Evolutionary conservation across 2,888 invertebrate genomes (phyloP), one percentile per base, ranked within the genome.

Genomic region (Phengaris arion): DNA sequence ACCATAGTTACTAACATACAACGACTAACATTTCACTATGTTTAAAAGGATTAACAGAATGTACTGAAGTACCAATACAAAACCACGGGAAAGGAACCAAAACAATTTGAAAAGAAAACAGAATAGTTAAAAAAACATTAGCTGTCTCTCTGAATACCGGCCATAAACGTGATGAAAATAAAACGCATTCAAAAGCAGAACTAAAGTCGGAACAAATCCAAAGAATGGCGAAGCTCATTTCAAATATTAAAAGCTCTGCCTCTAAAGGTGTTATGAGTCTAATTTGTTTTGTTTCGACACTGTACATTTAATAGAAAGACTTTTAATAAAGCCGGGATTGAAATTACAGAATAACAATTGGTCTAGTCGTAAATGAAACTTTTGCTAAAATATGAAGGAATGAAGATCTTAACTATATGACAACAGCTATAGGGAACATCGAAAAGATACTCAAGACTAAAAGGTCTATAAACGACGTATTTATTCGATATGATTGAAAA

Each of bases 211-310:
- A 83, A 82, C 83, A 86, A 85, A 85, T 83, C 85, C 83, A 80
- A 83, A 83, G 82, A 82, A 85, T 82, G 81, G 82, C 79, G 80
- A 48, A 82, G 84, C 85, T 86, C 85, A 84, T 87, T 87, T 84
- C 81, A 83, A 86, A 86, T 87, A 87, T 87, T 86, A 87, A 87
- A 86, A 80, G 57, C 15, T 55, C 5, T 45, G 54, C 22, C 9
- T 48, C 52, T 52, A 13, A 70, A 70, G 70, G 70, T 52, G 70
- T 52, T 52, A 12, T 59, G 59, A 59, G 59, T 59, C 45, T 68
- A 68, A 68, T 45, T 68, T n/a, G 68, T 68, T 68, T 45, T 68
- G 46, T 46, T 68, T 46, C 15, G 46, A 46, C 68, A 46, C 68
- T 46, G 59, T 35, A 52, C 12, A 10, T 10, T 52, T 59, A 59